Evolutionary conservation across 2,888 invertebrate species (phyloP).

Genomic region (Eupithecia centaureata): DNA sequence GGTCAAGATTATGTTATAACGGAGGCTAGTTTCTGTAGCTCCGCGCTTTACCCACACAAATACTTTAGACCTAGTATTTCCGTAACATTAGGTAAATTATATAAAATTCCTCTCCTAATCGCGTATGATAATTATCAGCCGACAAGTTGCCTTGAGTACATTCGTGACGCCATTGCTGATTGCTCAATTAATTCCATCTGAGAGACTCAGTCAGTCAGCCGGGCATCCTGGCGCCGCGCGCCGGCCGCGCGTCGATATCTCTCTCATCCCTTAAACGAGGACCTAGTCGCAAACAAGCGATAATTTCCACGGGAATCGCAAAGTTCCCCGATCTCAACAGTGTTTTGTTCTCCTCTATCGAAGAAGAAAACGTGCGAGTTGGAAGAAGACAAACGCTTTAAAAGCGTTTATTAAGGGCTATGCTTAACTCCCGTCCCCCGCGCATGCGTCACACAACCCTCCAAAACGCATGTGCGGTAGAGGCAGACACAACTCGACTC

Average conservation of each 20-base stretch:
- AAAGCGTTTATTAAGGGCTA: constrained; percentile 25
- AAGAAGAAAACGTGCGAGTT: background rate
- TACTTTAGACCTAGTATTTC: background rate
- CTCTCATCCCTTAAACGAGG: background rate
- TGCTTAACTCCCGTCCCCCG: constrained; percentile 43
- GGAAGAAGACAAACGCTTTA: constrained; percentile 6
- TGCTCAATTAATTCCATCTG: constrained; percentile 56
- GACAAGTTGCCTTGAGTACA: constrained; percentile 48
- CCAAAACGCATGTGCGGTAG: constrained; percentile 67
- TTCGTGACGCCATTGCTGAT: constrained; percentile 52
- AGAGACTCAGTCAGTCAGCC: constrained; percentile 52
- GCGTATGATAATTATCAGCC: constrained; percentile 27
- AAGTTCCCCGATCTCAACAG: background rate
- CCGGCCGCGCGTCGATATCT: constrained; percentile 57
- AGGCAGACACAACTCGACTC: constrained; percentile 54
- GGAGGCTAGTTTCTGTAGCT: background rate
- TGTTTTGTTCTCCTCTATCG: constrained; percentile 5
- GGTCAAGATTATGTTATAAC: background rate
- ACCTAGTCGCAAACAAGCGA: background rate
- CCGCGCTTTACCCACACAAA: too few relatives aligned
- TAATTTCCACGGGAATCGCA: background rate
- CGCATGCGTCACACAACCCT: constrained; percentile 64
- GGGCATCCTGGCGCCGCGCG: constrained; percentile 64
- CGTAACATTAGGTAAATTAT: background rate
- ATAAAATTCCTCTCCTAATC: constrained; percentile 17